phyloP scores from a whole-genome alignment of 53 echinoderm and acorn worm species.

The Henricia sp. region DNA sequence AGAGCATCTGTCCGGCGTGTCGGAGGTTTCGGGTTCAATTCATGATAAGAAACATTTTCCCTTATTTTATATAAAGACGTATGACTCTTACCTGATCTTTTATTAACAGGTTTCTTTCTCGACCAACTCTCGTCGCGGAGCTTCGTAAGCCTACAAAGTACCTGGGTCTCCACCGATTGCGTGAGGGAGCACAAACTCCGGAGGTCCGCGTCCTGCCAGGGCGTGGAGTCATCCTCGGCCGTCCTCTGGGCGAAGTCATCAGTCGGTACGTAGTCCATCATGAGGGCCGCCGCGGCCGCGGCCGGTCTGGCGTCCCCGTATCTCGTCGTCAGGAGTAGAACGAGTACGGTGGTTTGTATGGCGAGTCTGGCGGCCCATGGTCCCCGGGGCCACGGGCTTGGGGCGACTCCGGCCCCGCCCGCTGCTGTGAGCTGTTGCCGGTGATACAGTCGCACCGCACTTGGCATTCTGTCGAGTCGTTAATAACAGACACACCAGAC shows the following conservation, averaged over 20 bases:
- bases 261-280: constrained; percentile 33
- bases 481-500: not conserved
- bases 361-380: constrained; percentile 28
- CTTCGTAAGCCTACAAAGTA: constrained; percentile 46
- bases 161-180: constrained; percentile 32
- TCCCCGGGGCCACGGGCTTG: constrained; percentile 20
- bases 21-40: too few relatives aligned
- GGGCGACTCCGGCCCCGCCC: not conserved
- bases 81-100: constrained; percentile 49
- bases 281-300: too few relatives aligned
- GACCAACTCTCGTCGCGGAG: constrained; percentile 8
- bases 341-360: constrained; percentile 33
- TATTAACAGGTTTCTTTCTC: constrained; percentile 26
- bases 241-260: constrained; percentile 6
- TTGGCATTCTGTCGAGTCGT: constrained; percentile 30
- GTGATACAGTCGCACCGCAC: too few relatives aligned
- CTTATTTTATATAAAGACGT: not conserved
- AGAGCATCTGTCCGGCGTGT: too few relatives aligned
- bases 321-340: constrained; percentile 29
- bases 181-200: constrained; percentile 41
- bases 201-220: constrained; percentile 2
- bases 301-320: constrained; percentile 31
- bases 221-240: constrained; percentile 7
- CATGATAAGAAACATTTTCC: too few relatives aligned
- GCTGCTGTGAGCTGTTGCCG: not conserved